A percentile compares a stretch with the other conserved stretches of the same genome.
These are phyloP conservation scores for Pimephales promelas DNA, from an alignment of 2,113 vertebrate species.

Conservation along the genomic window DNA sequence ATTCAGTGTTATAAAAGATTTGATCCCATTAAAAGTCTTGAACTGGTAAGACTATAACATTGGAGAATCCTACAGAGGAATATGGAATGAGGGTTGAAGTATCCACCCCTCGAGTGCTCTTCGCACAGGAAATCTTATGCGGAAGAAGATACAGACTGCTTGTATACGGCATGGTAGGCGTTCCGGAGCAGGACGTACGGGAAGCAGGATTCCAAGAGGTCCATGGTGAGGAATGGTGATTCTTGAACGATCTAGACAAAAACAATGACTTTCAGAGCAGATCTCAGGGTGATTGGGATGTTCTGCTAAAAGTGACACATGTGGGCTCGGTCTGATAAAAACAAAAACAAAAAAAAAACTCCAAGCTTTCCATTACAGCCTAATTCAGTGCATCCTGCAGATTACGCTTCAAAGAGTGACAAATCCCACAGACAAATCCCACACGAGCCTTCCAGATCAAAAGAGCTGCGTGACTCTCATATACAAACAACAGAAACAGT, in stretches of 20 bases:
- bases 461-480: conserved; percentile 36
- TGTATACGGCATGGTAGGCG: conserved; percentile 98
- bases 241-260: conserved; percentile 93
- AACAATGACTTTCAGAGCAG: background rate
- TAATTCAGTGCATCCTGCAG: conserved; percentile 22
- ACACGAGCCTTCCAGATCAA: conserved; percentile 30
- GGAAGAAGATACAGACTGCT: conserved; percentile 94
- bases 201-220: conserved; percentile 98
- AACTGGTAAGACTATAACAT: conserved; percentile 45
- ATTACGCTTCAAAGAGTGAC: conserved; percentile 49
- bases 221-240: conserved; percentile 98
- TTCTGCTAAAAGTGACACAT: conserved; percentile 21
- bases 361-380: conserved; percentile 49
- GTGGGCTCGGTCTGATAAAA: conserved; percentile 33
- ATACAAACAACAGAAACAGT: conserved; percentile 30
- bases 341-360: conserved; percentile 1
- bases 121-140: conserved; percentile 71
- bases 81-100: conserved; percentile 39
- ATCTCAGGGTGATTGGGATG: background rate
- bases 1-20: conserved; percentile 48
- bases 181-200: conserved; percentile 97
- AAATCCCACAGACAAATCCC: conserved; percentile 49
- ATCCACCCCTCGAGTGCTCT: conserved; percentile 10
- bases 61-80: conserved; percentile 45
- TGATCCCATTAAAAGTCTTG: conserved; percentile 57